phyloP scores from a whole-genome alignment of 2,797 vertebrate genomes.

The Cyclura pinguis region DNA sequence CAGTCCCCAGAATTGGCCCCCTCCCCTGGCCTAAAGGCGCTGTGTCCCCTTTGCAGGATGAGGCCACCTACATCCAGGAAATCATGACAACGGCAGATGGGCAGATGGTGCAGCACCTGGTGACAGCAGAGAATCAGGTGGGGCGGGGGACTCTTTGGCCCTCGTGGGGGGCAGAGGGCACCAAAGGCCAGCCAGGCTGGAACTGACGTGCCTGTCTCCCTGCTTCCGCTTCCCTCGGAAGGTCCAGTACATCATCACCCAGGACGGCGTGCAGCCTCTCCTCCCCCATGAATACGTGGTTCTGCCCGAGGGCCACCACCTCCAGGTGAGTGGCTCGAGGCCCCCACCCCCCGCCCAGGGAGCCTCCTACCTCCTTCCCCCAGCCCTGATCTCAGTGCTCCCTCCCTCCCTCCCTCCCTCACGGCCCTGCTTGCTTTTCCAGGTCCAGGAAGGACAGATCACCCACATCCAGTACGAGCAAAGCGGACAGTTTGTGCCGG shows the following conservation, averaged over 20 bases:
- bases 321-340: conserved; percentile 85
- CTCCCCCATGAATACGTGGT: conserved; percentile 97
- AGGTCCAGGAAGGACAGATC: conserved; percentile 96
- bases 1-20: no score
- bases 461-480: conserved; percentile 96
- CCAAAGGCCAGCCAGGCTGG: accelerated
- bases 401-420: accelerated
- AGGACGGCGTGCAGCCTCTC: conserved; percentile 94
- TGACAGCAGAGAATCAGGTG: conserved; percentile 95
- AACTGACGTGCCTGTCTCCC: neutral
- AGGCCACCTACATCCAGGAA: conserved; percentile 95
- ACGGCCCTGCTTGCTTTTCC: neutral
- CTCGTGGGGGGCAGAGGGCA: accelerated
- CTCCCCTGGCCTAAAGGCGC: no score
- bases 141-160: accelerated
- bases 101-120: conserved; percentile 95
- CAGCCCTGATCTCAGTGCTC: no score
- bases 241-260: conserved; percentile 98
- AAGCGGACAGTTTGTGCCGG: conserved; percentile 88
- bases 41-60: conserved; percentile 83
- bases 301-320: conserved; percentile 94
- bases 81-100: conserved; percentile 94
- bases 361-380: accelerated
- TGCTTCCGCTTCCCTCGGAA: conserved; percentile 63
- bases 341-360: accelerated